phyloP scores from a whole-genome alignment of 2,797 vertebrate genomes.

The Babyrousa celebensis region DNA sequence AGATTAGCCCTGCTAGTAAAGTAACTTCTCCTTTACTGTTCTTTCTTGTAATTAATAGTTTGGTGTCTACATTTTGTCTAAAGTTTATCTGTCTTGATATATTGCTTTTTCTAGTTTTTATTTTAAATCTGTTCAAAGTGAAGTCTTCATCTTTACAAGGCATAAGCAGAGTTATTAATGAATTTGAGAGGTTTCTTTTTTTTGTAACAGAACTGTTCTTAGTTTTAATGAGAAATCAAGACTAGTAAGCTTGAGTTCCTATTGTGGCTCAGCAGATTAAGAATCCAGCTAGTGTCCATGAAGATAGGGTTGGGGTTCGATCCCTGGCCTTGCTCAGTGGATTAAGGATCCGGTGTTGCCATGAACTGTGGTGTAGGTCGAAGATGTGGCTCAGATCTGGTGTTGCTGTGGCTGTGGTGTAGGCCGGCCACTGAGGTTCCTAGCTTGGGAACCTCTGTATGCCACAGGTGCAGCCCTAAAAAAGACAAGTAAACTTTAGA shows the following conservation, averaged over 20 bases:
- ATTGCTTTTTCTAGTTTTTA: background rate
- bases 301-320: too few relatives aligned
- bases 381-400: too few relatives aligned
- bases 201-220: background rate
- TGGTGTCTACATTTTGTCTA: background rate
- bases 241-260: background rate
- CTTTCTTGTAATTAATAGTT: background rate
- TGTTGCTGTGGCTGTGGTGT: too few relatives aligned
- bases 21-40: background rate
- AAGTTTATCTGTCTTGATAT: background rate
- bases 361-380: too few relatives aligned
- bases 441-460: too few relatives aligned
- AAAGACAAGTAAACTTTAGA: background rate
- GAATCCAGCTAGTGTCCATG: too few relatives aligned
- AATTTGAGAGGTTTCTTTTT: background rate
- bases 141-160: background rate
- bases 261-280: too few relatives aligned
- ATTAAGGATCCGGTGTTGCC: too few relatives aligned
- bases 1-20: conserved; percentile 10
- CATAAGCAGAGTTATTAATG: conserved; percentile 2
- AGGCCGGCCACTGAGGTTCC: too few relatives aligned
- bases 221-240: background rate
- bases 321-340: too few relatives aligned
- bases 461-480: too few relatives aligned
- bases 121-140: conserved; percentile 41